phyloP scores from a whole-genome alignment of 2,888 invertebrate genomes.

The Argyresthia albistria region DNA sequence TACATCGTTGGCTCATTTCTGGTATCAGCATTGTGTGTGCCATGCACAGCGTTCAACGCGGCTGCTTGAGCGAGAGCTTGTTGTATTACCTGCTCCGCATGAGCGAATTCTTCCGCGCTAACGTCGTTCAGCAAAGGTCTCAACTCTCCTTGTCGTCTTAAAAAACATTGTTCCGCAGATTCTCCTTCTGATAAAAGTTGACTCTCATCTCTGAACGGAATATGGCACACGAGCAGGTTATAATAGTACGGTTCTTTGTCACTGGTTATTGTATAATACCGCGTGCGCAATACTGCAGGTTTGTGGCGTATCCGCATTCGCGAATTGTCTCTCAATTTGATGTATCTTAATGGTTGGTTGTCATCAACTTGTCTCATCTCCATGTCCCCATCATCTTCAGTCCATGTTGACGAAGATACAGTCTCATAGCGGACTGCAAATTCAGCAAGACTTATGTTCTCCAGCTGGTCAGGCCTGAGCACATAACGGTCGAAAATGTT shows the following conservation, averaged over 20 bases:
- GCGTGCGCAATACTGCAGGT: constrained; percentile 21
- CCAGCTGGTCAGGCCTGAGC: constrained; percentile 12
- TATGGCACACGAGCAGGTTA: constrained; percentile 18
- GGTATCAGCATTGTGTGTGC: too few species aligned
- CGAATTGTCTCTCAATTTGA: constrained; percentile 17
- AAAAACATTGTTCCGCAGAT: constrained; percentile 17
- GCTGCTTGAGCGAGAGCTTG: too few species aligned
- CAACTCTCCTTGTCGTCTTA: constrained; percentile 14
- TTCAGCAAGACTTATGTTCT: constrained; percentile 19
- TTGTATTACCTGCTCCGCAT: too few species aligned
- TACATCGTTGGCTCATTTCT: too few species aligned
- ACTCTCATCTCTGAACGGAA: constrained; percentile 19
- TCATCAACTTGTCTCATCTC: constrained; percentile 17
- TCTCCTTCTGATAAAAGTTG: constrained; percentile 15
- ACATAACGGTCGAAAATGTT: constrained; percentile 21
- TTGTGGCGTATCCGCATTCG: constrained; percentile 20
- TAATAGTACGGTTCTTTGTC: constrained; percentile 19
- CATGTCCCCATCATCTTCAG: constrained; percentile 15
- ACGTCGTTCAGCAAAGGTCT: constrained; percentile 13
- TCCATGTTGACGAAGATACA: constrained; percentile 12
- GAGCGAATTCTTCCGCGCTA: too few species aligned
- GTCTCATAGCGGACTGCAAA: constrained; percentile 22
- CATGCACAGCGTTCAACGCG: too few species aligned
- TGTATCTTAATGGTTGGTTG: constrained; percentile 10
- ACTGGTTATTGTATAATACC: constrained; percentile 21